Evolutionary conservation across 2,888 invertebrate species (phyloP).

Genomic region (Baccha elongata): DNA sequence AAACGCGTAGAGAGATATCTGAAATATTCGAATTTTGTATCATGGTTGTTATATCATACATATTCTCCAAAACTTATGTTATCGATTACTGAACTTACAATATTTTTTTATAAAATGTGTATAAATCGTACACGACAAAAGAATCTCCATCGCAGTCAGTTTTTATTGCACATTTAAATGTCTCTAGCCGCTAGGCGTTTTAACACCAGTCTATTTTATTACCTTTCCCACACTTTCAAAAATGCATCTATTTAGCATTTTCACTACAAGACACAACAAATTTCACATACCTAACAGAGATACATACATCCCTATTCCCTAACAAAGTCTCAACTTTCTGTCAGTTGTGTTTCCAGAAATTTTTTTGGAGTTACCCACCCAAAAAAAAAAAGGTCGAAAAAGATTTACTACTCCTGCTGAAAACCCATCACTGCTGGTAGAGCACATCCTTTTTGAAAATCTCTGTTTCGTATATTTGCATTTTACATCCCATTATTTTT

Average conservation of each 20-base stretch:
- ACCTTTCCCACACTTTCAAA: constrained; percentile 26
- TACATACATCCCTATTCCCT: constrained; percentile 9
- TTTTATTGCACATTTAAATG: constrained; percentile 54
- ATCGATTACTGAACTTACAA: too few species aligned
- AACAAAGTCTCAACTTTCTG: constrained; percentile 58
- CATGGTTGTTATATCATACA: too few species aligned
- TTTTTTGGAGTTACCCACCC: constrained; percentile 22
- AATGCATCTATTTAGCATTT: constrained; percentile 67
- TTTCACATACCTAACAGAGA: constrained; percentile 24
- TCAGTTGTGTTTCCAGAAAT: constrained; percentile 37
- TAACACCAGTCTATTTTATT: constrained; percentile 63
- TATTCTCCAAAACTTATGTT: too few species aligned
- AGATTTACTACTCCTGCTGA: constrained; percentile 59
- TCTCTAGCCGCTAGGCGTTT: constrained; percentile 62
- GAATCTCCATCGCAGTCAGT: constrained; percentile 3
- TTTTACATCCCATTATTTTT: constrained; percentile 45
- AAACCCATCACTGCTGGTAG: not conserved
- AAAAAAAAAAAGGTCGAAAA: constrained; percentile 38
- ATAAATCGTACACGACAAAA: constrained; percentile 4
- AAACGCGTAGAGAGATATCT: too few species aligned
- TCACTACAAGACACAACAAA: not conserved
- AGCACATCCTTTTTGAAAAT: constrained; percentile 61
- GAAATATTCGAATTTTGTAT: too few species aligned
- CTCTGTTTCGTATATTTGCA: constrained; percentile 69
- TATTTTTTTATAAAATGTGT: too few species aligned